phyloP scores from a whole-genome alignment of 2,888 invertebrate genomes.

The Spisula subtruncata region DNA sequence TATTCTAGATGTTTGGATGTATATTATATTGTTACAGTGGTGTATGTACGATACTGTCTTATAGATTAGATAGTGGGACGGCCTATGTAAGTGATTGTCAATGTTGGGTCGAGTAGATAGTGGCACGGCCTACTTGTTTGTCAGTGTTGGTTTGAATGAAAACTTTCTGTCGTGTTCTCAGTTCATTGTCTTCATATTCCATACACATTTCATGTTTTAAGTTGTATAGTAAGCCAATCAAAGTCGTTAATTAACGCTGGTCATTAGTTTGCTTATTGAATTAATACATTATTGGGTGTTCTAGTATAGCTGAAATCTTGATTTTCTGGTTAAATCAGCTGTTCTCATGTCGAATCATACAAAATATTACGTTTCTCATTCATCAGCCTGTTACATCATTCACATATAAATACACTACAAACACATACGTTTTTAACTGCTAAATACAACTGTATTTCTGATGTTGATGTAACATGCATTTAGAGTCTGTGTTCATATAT shows the following conservation, averaged over 20 bases:
- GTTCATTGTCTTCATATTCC: not conserved
- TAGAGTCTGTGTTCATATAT: conserved; percentile 6
- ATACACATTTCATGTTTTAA: not conserved
- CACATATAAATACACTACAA: too few species aligned
- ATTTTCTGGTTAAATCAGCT: too few species aligned
- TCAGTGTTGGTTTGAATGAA: too few species aligned
- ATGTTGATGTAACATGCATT: not conserved
- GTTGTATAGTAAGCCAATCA: not conserved
- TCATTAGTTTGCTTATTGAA: not conserved
- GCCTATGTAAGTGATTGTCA: too few species aligned
- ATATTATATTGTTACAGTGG: not conserved
- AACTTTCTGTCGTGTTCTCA: not conserved
- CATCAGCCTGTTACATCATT: too few species aligned
- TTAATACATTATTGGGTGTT: too few species aligned
- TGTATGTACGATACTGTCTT: not conserved
- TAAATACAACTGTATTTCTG: too few species aligned
- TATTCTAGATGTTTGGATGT: not conserved
- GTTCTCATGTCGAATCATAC: too few species aligned
- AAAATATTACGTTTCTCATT: too few species aligned
- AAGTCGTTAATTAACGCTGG: conserved; percentile 1
- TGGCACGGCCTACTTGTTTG: too few species aligned
- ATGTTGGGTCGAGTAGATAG: not conserved
- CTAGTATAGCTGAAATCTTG: too few species aligned
- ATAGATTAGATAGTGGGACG: not conserved
- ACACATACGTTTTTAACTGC: too few species aligned